Evolutionary conservation across 1,140 invertebrate species (phyloP).

Genomic region (Eriosoma lanigerum): DNA sequence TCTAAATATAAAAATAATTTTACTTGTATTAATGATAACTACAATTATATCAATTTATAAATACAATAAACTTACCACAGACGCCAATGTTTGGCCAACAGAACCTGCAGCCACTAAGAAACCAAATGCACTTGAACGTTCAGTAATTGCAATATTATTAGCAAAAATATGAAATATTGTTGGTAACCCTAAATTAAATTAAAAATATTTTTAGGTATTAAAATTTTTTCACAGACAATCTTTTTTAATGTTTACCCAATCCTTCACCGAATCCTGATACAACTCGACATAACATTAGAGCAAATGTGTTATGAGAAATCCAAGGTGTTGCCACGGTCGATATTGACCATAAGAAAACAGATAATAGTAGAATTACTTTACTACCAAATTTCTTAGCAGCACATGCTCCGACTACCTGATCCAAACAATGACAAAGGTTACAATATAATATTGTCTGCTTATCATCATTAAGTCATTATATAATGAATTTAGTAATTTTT

Average conservation of each 20-base stretch:
- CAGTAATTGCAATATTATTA: constrained; percentile 72
- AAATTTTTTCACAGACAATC: neutral
- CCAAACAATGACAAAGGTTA: neutral
- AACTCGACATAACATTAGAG: constrained; percentile 68
- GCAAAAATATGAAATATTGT: constrained; percentile 81
- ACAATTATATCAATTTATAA: too few species aligned
- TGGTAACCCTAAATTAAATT: constrained; percentile 65
- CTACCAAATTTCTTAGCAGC: constrained; percentile 73
- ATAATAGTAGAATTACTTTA: constrained; percentile 70
- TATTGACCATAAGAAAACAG: constrained; percentile 75
- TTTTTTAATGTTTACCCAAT: constrained; percentile 62
- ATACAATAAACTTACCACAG: constrained; percentile 63
- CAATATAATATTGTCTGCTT: neutral
- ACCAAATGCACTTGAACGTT: constrained; percentile 74
- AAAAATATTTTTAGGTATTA: neutral
- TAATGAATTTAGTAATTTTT: neutral
- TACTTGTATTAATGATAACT: too few species aligned
- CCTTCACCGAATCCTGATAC: constrained; percentile 76
- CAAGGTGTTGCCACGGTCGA: constrained; percentile 74
- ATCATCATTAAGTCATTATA: neutral
- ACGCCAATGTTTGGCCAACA: constrained; percentile 76
- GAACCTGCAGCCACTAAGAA: constrained; percentile 75
- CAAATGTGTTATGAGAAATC: constrained; percentile 67
- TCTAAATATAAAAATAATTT: constrained; percentile 56
- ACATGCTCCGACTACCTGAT: constrained; percentile 70